Evolutionary conservation across 2,113 vertebrate species (phyloP).

Genomic region (Vulpes lagopus): DNA sequence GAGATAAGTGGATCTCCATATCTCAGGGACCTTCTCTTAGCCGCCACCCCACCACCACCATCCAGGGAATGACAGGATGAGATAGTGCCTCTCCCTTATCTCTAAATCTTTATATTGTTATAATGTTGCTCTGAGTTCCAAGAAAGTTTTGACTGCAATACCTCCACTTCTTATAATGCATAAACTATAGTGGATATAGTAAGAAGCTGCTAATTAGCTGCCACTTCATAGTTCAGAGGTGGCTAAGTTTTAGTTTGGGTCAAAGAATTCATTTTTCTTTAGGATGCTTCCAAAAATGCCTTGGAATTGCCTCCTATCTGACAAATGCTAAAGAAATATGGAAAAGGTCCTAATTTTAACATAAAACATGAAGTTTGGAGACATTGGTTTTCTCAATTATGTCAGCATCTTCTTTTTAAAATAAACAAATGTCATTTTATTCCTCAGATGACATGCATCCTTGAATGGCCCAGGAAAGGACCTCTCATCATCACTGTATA

Average conservation of each 20-base stretch:
- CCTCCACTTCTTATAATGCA: neutral
- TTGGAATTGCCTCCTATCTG: neutral
- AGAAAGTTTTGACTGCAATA: neutral
- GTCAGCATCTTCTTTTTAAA: neutral
- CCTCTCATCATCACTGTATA: neutral
- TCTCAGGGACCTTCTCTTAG: constrained; percentile 10
- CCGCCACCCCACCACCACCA: no score
- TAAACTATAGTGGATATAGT: neutral
- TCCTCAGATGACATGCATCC: neutral
- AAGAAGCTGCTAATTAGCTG: neutral
- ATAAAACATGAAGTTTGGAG: neutral
- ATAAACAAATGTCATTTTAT: neutral
- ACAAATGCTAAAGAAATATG: neutral
- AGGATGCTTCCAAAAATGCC: neutral
- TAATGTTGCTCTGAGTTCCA: neutral
- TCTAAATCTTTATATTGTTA: neutral
- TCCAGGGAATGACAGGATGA: neutral
- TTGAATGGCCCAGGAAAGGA: neutral
- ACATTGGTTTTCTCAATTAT: constrained; percentile 48
- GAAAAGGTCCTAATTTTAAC: neutral
- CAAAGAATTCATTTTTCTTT: neutral
- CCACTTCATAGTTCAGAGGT: neutral
- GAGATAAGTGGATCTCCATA: neutral
- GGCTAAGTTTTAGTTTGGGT: neutral
- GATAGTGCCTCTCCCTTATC: neutral